These are phyloP conservation scores for Rhagonycha fulva DNA, from an alignment of 2,888 invertebrate species.

Conservation along the genomic window DNA sequence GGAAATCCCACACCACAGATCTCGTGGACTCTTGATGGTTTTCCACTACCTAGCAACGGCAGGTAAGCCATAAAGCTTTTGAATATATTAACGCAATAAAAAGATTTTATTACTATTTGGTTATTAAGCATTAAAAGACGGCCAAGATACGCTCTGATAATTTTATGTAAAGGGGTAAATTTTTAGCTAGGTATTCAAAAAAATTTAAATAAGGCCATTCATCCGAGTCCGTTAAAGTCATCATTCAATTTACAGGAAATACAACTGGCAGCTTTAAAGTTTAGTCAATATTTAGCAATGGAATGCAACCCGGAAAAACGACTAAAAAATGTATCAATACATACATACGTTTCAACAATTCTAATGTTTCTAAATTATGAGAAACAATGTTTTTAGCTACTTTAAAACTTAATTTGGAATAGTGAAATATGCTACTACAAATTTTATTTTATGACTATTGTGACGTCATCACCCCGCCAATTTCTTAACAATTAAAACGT, in stretches of 20 bases:
- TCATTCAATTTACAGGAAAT: conserved; percentile 79
- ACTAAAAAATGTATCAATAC: not conserved
- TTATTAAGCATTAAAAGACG: not conserved
- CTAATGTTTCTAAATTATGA: not conserved
- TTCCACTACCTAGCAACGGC: conserved; percentile 66
- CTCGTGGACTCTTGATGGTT: conserved; percentile 76
- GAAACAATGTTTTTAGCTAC: too few species aligned
- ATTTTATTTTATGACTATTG: not conserved
- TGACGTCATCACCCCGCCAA: not conserved
- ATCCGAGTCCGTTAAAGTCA: conserved; percentile 88
- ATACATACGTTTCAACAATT: not conserved
- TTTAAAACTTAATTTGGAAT: not conserved
- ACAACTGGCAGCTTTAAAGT: conserved; percentile 77
- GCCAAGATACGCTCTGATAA: not conserved
- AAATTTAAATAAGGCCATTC: conserved; percentile 68
- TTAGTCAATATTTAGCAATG: conserved; percentile 82
- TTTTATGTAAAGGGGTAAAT: not conserved
- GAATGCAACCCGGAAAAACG: conserved; percentile 54
- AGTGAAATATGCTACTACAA: not conserved
- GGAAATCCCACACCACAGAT: conserved; percentile 80
- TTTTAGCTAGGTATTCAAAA: not conserved
- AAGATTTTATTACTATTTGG: not conserved
- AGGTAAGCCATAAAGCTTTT: conserved; percentile 43
- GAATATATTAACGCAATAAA: not conserved
- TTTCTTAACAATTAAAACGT: too few species aligned